Percentiles rank a stretch among this genome's conserved stretches.
These are phyloP conservation scores for Protobothrops mucrosquamatus DNA, from an alignment of 2,113 vertebrate genomes.

Conservation along the genomic window DNA sequence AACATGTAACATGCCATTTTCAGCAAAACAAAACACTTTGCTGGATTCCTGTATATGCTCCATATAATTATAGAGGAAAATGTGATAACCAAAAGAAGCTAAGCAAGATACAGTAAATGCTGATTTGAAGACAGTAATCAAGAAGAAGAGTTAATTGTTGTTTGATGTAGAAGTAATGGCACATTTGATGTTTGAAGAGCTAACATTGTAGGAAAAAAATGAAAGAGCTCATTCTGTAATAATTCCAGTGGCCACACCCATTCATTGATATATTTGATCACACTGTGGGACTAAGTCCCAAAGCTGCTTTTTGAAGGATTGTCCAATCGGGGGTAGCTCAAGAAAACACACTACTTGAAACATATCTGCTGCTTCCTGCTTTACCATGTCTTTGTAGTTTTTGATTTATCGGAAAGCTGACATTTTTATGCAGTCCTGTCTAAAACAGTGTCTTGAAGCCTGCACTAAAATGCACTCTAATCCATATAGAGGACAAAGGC, in stretches of 20 bases:
- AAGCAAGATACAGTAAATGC: neutral
- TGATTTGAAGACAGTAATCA: neutral
- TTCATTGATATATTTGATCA: neutral
- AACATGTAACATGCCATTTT: neutral
- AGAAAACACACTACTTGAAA: too few species aligned
- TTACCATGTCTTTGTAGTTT: neutral
- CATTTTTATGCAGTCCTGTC: too few species aligned
- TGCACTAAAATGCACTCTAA: too few species aligned
- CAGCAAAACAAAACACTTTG: neutral
- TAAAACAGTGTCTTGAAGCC: too few species aligned
- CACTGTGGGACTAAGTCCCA: neutral
- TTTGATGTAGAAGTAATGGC: neutral
- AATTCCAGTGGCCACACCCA: neutral
- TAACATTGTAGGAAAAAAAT: neutral
- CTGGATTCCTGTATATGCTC: neutral
- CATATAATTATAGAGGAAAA: neutral
- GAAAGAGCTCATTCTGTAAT: neutral
- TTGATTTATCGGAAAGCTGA: too few species aligned
- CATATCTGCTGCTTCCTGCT: neutral
- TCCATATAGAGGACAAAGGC: too few species aligned
- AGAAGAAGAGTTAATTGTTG: neutral
- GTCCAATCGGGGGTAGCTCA: neutral
- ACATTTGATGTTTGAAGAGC: neutral
- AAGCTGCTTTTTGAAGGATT: neutral
- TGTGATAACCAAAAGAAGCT: neutral